Base-by-base conservation (phyloP, 2,113 vertebrate species). In the Promerops cafer region DNA sequence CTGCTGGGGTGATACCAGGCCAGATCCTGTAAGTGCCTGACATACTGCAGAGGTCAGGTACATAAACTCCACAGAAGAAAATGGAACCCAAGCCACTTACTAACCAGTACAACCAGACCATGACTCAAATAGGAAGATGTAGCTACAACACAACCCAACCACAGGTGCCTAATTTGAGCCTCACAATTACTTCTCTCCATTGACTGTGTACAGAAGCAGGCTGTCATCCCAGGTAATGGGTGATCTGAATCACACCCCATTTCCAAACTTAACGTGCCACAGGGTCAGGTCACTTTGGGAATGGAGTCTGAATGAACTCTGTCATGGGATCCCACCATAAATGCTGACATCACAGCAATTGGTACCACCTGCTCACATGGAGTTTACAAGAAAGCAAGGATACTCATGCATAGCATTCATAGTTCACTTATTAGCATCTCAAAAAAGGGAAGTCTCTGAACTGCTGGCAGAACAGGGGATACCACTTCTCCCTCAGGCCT, bases 1-100 rank as follows among this genome's bases (percentile, higher is more conserved):
- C 45, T 85, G 72, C 69, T 80, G 68, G 47, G 72, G 76, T 78
- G 72, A 5, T 15, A 93, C 13, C 68, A 92, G 86, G 86, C 21
- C 83, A 94, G 90, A 89, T 18, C 28, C 60, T 66, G 4, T 7
- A 71, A 90, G 91, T 84, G 86, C 89, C 93, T 86, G n/a, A 77
- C 90, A 92, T 94, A 50, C 91, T 96, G 37, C 21, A 81, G 91
- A 95, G 95, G 95, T 95, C 96, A 95, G 89, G 80, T n/a, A 83
- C 68, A 64, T 64, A 83, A 96, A 96, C 87, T 72, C 92, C 80
- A 85, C 0, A 0, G 74, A 40, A 68, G 33, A 84, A 91, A 76
- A 84, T 91, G 90, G 84, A 87, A 79, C 76, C 49, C 81, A 91
- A 87, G 53, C 22, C 82, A 91, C 53, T 11, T 0, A 74, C 22